Percentiles rank a stretch among this genome's conserved stretches.
Evolutionary conservation across 2,113 vertebrate species (phyloP).

Genomic region (Microcebus lehilahytsara): DNA sequence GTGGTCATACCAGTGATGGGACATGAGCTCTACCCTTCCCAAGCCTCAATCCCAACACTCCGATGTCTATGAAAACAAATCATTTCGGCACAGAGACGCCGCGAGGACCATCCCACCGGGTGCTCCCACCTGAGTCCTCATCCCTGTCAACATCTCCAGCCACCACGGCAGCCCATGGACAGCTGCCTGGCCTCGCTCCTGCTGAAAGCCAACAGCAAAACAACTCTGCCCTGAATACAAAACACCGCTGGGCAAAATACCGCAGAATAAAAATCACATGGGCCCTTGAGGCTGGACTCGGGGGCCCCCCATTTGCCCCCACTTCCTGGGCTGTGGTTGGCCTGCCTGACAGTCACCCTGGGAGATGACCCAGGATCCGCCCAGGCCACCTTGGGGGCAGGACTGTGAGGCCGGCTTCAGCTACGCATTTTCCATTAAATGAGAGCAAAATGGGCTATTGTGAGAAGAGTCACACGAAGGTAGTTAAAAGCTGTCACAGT

Average conservation of each 20-base stretch:
- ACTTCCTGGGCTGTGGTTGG: neutral
- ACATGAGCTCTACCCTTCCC: neutral
- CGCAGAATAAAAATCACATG: neutral
- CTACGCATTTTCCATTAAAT: neutral
- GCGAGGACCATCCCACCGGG: neutral
- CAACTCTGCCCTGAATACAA: neutral
- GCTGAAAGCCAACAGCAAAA: neutral
- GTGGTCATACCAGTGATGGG: fast-evolving
- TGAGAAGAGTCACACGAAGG: neutral
- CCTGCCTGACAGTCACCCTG: neutral
- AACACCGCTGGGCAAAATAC: neutral
- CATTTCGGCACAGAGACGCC: neutral
- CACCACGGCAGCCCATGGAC: fast-evolving
- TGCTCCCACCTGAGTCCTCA: neutral
- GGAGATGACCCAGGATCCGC: neutral
- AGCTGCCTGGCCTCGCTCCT: neutral
- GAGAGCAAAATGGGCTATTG: neutral
- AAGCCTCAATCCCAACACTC: neutral
- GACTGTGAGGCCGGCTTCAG: neutral
- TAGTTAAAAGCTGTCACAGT: neutral
- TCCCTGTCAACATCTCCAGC: neutral
- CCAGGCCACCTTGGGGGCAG: neutral
- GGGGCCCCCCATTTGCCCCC: neutral
- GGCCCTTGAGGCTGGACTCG: neutral
- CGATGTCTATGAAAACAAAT: neutral